Conservation (phyloP, 1,140 invertebrate genomes). For the Rhizoglyphus robini region DNA sequence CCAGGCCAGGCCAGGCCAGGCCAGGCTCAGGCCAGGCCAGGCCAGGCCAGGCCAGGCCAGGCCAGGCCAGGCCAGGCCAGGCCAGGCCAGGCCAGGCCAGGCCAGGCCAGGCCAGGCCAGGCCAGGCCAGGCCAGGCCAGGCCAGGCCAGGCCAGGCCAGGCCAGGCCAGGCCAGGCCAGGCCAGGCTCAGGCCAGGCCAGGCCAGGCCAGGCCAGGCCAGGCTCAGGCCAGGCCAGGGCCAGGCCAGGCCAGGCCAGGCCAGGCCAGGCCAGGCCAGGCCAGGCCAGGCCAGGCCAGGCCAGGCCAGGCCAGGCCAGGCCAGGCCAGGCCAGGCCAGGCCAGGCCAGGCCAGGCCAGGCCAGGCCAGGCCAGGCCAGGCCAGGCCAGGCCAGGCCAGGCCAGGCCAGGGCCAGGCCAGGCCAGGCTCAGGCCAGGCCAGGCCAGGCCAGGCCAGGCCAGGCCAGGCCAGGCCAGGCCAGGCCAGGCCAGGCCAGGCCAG, state of each 20-base stretch:
- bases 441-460: slow-evolving; percentile 26
- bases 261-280: slow-evolving; percentile 23
- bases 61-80: slow-evolving; percentile 24
- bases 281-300: slow-evolving; percentile 27
- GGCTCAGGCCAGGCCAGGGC: slow-evolving; percentile 25
- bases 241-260: slow-evolving; percentile 26
- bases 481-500: slow-evolving; percentile 26
- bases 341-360: slow-evolving; percentile 29
- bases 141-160: slow-evolving; percentile 27
- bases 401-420: slow-evolving; percentile 25
- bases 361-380: slow-evolving; percentile 25
- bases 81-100: slow-evolving; percentile 26
- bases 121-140: slow-evolving; percentile 25
- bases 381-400: slow-evolving; percentile 27
- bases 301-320: slow-evolving; percentile 24
- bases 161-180: slow-evolving; percentile 28
- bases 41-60: slow-evolving; percentile 25
- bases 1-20: slow-evolving; percentile 27
- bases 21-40: slow-evolving; percentile 25
- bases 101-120: slow-evolving; percentile 26
- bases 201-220: slow-evolving; percentile 26
- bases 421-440: slow-evolving; percentile 28
- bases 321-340: slow-evolving; percentile 28
- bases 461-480: slow-evolving; percentile 26
- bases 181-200: slow-evolving; percentile 26